Percentiles rank a stretch among this genome's conserved stretches.
Conservation (phyloP, 2,113 vertebrate genomes). For the Camelus bactrianus region DNA sequence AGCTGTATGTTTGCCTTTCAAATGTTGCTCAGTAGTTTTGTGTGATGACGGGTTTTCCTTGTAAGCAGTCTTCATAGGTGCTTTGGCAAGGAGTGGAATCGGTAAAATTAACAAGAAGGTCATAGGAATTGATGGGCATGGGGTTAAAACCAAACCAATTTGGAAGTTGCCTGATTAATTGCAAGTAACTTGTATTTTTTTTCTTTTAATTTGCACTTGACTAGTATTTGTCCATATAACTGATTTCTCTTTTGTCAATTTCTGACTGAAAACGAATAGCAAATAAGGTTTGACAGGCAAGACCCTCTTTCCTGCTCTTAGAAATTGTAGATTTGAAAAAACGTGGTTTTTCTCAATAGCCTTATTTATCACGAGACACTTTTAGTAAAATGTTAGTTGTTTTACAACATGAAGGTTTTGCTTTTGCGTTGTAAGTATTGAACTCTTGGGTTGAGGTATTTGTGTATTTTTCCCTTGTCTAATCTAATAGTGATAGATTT, state of each 20-base stretch:
- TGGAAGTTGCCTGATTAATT: not conserved
- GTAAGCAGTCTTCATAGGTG: not conserved
- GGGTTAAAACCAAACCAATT: not conserved
- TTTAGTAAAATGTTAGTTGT: not conserved
- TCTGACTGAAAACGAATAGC: slow-evolving; percentile 11
- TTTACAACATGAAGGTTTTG: not conserved
- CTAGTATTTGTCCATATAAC: not conserved
- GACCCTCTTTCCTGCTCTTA: not conserved
- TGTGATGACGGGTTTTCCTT: not conserved
- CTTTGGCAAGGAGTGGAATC: not conserved
- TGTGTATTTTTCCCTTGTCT: not conserved
- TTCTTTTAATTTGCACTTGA: not conserved
- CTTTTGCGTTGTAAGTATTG: not conserved
- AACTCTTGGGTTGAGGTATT: not conserved
- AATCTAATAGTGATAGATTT: not conserved
- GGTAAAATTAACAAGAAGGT: not conserved
- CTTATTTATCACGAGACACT: not conserved
- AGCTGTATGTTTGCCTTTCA: slow-evolving; percentile 2
- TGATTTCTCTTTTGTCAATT: not conserved
- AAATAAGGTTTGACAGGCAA: slow-evolving; percentile 14
- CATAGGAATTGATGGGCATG: not conserved
- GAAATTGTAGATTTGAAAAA: slow-evolving; percentile 1
- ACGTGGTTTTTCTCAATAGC: not conserved
- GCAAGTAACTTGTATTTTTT: not conserved
- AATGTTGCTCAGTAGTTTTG: slow-evolving; percentile 25